Evolutionary conservation across 1,140 invertebrate genomes (phyloP), one percentile per base, ranked within the genome.

Genomic region (Leguminivora glycinivorella): DNA sequence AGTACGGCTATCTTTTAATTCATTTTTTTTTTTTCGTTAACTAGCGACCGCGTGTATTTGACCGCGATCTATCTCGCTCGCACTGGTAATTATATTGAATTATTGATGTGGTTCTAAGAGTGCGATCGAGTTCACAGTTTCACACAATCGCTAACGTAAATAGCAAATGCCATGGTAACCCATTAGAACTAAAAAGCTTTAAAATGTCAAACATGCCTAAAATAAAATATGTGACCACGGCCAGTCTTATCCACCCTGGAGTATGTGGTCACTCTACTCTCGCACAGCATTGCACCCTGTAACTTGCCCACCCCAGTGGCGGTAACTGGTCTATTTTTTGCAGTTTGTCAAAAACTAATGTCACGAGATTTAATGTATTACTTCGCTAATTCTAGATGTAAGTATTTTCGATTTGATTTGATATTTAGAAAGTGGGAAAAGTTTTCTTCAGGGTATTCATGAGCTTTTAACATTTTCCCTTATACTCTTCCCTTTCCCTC

Each of bases 311-410:
- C 56, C 58, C 58, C 58, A 7, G 58, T 34, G 25, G 58, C 17
- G 26, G 58, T 63, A 63, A 63, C 31, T 63, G 58, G 56, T 60
- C 72, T 78, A 25, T 73, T 83, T 84, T 82, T 81, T 81, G 52
- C 47, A 67, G 69, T 56, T 74, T 67, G 52, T 40, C 25, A 66
- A 70, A 29, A 71, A 34, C 58, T 69, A 43, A 56, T 68, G 67
- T 68, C 66, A 73, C 67, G 43, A 67, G 56, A 72, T 75, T 78
- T 56, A 70, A 69, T 38, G 34, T 38, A 47, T 47, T 47, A 47
- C 14, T 70, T 58, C 68, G 73, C 72, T 67, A 70, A 7, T 74
- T 75, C 69, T 19, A 52, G 56, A 70, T 38, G 72, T n/a, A 43
- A n/a, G 5, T 43, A n/a, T 71, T 69, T 66, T 63, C 58, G 12